Conservation (phyloP, 2,797 vertebrate genomes). For the Gephyroberyx darwinii region DNA sequence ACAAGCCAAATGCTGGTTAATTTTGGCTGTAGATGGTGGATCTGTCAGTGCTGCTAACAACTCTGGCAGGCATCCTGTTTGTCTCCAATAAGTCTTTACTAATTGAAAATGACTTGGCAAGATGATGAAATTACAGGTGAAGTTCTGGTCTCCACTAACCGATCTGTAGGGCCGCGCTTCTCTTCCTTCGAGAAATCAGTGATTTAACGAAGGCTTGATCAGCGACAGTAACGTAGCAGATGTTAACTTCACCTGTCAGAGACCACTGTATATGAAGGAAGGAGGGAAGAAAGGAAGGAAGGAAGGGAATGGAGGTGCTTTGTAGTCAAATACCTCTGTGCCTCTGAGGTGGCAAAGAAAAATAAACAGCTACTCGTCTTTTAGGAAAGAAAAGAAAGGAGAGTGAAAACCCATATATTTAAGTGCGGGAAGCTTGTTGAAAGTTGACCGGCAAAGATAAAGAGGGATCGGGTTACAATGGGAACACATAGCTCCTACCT, state of each 20-base stretch:
- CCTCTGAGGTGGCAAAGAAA: constrained; percentile 10
- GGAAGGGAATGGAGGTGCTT: constrained; percentile 5
- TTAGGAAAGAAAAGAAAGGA: constrained; percentile 19
- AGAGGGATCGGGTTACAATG: constrained; percentile 61
- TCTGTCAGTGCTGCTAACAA: constrained; percentile 7
- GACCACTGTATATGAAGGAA: constrained; percentile 1
- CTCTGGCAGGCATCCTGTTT: constrained; percentile 15
- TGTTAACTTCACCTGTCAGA: neutral
- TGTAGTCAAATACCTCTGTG: constrained; percentile 10
- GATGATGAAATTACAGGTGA: neutral
- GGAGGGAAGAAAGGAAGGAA: neutral
- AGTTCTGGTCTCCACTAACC: neutral
- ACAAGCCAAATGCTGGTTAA: neutral
- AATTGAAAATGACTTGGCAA: constrained; percentile 11
- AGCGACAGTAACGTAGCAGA: neutral
- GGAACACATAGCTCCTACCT: constrained; percentile 60
- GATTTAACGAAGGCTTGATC: neutral
- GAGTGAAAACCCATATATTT: constrained; percentile 55
- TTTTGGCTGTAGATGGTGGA: constrained; percentile 16
- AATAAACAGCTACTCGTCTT: constrained; percentile 46
- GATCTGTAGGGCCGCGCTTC: neutral
- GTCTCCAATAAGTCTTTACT: constrained; percentile 1
- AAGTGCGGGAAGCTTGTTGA: constrained; percentile 51
- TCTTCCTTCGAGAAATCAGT: neutral
- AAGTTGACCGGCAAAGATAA: constrained; percentile 71